phyloP scores from a whole-genome alignment of 2,797 vertebrate genomes.

The Manis javanica region DNA sequence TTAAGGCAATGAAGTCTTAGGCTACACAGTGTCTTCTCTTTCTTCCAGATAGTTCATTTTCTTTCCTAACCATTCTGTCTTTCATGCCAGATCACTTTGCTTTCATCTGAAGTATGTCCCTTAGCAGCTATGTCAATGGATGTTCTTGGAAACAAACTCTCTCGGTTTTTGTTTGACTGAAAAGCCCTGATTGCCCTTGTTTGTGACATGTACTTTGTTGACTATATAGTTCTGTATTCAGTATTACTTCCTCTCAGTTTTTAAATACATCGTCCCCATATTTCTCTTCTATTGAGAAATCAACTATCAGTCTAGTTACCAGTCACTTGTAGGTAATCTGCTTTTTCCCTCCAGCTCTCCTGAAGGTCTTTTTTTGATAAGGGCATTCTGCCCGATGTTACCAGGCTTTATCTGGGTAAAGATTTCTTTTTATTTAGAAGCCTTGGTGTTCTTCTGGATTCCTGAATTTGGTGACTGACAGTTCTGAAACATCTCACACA shows the following conservation, averaged over 20 bases:
- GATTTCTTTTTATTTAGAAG: constrained; percentile 4
- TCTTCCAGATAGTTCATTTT: not conserved
- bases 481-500: not conserved
- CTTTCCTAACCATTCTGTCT: not conserved
- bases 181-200: constrained; percentile 22
- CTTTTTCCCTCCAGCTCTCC: not conserved
- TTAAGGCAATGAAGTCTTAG: not conserved
- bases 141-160: constrained; percentile 6
- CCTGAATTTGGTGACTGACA: not conserved
- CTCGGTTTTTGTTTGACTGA: constrained; percentile 20
- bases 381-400: not conserved
- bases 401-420: not conserved
- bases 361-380: not conserved
- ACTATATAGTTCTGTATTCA: not conserved
- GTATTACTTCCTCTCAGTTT: not conserved
- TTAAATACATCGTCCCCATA: not conserved
- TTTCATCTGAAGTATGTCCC: not conserved
- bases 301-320: not conserved
- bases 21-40: not conserved
- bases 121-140: not conserved
- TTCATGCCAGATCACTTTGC: not conserved
- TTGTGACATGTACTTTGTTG: constrained; percentile 41
- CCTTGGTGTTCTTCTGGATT: constrained; percentile 25
- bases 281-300: not conserved
- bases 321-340: not conserved